Base-by-base conservation (phyloP, 30 jellyfish, hydroid and myxozoan species). In the Hydractinia symbiolongicarpus region DNA sequence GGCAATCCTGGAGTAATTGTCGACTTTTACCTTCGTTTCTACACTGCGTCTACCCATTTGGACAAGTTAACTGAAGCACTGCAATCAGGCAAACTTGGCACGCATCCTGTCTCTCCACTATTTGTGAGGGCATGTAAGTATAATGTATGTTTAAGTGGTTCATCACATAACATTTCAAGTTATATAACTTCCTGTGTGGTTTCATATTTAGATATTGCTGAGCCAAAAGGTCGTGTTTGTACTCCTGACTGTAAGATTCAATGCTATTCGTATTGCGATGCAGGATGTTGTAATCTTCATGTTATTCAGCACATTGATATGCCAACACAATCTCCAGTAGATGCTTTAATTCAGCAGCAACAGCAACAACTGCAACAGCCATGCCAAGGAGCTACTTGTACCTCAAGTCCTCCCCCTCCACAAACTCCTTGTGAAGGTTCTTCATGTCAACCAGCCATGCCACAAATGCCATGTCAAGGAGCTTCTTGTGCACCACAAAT, bases 141-240 rank as follows among this genome's bases (percentile, higher is more conserved):
- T n/a, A 62, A 62, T 44, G n/a, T 50, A 9, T 9, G 11, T 50
- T 10, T 50, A n/a, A 16, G 21, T 51, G 14, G n/a, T 21, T 73
- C 51, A 11, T 51, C 77, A 58, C 50, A 13, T 79, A 56, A 6
- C 21, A 13, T 6, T 17, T n/a, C 71, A 30, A 44, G 62, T 13
- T 44, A 20, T 72, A 16, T 72, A 19, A 74, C 50, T 7, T 30
- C 64, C 14, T 72, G 53, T 7, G 8, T 72, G 7, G 64, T 72
- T 7, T 30, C 52, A 15, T 53, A 56, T 67, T 58, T 82, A 90
- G 97, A 90, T 69, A 50, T 89, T n/a, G 97, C 97, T 51, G 97
- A 90, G 58, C 97, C 97, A 13, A 90, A 85, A 67, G 97, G 97
- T 55, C 93, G 95, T 9, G 97, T 90, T 54, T 90, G 97, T 82